Conservation (phyloP, 53 echinoderm and acorn worm species). For the Holothuria scabra region DNA sequence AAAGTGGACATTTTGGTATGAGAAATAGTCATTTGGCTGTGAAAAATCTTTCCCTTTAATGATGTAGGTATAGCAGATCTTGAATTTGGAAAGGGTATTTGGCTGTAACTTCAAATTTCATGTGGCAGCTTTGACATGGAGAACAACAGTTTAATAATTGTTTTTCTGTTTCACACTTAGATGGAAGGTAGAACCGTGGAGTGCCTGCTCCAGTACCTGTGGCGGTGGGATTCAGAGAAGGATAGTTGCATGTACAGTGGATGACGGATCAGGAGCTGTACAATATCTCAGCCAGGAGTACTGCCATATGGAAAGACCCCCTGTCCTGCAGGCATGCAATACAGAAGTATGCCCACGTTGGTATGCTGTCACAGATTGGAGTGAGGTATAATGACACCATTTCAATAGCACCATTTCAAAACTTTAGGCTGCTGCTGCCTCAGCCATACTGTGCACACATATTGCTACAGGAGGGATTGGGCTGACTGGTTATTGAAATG, state of each 20-base stretch:
- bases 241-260: constrained; percentile 55
- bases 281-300: constrained; percentile 56
- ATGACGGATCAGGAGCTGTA: constrained; percentile 50
- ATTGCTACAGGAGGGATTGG: too few relatives aligned
- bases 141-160: not conserved
- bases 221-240: constrained; percentile 70
- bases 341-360: constrained; percentile 76
- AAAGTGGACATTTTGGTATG: too few relatives aligned
- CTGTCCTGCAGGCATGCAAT: constrained; percentile 63
- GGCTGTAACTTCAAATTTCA: too few relatives aligned
- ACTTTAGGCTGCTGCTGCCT: too few relatives aligned
- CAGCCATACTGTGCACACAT: too few relatives aligned
- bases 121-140: too few relatives aligned
- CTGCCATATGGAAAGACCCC: constrained; percentile 63
- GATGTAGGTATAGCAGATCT: too few relatives aligned
- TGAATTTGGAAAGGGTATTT: too few relatives aligned
- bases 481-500: too few relatives aligned
- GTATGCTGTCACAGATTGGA: constrained; percentile 55
- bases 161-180: constrained; percentile 21
- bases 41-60: too few relatives aligned
- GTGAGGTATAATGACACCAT: constrained; percentile 12
- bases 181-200: constrained; percentile 81
- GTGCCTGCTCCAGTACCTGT: constrained; percentile 66
- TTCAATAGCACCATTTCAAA: too few relatives aligned
- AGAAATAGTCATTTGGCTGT: too few relatives aligned